Percentiles rank a stretch among this genome's conserved stretches.
These are phyloP conservation scores for Macheiramphus alcinus DNA, from an alignment of 2,113 vertebrate genomes.

Conservation along the genomic window DNA sequence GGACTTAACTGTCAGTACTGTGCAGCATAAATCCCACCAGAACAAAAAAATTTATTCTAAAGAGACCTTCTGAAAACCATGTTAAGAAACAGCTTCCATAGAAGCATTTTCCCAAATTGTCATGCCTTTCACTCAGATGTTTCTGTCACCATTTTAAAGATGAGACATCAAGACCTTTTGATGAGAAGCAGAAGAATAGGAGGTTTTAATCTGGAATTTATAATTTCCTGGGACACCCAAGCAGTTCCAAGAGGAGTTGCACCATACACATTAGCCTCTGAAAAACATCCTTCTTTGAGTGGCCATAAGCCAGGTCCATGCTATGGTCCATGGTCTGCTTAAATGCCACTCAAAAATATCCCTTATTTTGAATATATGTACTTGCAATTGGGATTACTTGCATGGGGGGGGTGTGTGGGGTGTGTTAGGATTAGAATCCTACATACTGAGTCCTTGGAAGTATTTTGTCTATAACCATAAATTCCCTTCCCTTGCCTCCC, in stretches of 20 bases:
- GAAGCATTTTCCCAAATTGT: background rate
- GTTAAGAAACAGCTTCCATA: background rate
- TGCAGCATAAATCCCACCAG: background rate
- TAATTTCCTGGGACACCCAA: background rate
- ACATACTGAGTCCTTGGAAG: background rate
- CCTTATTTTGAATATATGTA: background rate
- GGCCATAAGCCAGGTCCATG: background rate
- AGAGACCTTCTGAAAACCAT: background rate
- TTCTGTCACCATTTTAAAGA: background rate
- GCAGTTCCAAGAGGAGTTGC: background rate
- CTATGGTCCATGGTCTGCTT: background rate
- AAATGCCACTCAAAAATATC: background rate
- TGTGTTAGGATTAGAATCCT: background rate
- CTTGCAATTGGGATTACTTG: background rate
- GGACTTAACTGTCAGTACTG: background rate
- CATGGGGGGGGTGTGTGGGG: no score
- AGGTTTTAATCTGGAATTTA: background rate
- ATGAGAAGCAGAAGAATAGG: background rate
- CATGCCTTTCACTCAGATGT: background rate
- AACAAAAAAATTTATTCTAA: background rate
- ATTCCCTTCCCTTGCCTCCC: background rate
- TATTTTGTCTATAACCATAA: background rate
- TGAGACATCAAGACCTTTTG: background rate
- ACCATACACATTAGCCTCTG: background rate
- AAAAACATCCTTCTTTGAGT: background rate